A percentile compares a stretch with the other conserved stretches of the same genome.
Evolutionary conservation across 2,113 vertebrate genomes (phyloP).

Genomic region (Pelmatolapia mariae): DNA sequence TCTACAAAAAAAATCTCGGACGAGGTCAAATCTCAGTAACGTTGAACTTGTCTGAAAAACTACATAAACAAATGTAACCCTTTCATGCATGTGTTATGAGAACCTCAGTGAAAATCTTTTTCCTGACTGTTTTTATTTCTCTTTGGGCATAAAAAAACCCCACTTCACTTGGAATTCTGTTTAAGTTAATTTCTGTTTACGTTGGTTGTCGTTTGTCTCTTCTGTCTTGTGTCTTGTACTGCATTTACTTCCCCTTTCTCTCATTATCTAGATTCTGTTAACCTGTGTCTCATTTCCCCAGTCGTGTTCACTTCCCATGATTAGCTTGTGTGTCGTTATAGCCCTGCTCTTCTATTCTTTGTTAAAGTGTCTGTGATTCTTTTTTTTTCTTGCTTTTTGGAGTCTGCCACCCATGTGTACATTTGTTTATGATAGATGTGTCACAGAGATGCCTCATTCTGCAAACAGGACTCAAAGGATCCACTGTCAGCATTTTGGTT

Average conservation of each 20-base stretch:
- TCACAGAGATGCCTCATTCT: neutral
- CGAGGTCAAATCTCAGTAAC: neutral
- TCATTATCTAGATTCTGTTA: neutral
- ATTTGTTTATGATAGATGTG: neutral
- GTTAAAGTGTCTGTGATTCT: neutral
- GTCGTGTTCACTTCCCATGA: neutral
- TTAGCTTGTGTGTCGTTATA: neutral
- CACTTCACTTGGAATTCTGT: neutral
- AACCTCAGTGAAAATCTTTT: neutral
- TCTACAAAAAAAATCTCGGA: neutral
- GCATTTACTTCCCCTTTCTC: neutral
- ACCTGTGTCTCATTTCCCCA: neutral
- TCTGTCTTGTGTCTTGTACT: neutral
- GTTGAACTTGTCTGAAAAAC: neutral
- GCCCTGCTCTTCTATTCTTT: neutral
- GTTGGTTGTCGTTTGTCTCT: neutral
- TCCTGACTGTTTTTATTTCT: neutral
- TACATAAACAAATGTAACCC: neutral
- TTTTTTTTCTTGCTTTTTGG: neutral
- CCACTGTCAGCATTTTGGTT: neutral
- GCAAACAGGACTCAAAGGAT: neutral
- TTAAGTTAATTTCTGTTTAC: neutral
- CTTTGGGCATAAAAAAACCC: fast-evolving
- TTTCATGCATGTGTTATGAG: neutral
- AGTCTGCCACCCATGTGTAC: neutral